Conservation (phyloP, 2,888 invertebrate species). For the Drosophila mimica region DNA sequence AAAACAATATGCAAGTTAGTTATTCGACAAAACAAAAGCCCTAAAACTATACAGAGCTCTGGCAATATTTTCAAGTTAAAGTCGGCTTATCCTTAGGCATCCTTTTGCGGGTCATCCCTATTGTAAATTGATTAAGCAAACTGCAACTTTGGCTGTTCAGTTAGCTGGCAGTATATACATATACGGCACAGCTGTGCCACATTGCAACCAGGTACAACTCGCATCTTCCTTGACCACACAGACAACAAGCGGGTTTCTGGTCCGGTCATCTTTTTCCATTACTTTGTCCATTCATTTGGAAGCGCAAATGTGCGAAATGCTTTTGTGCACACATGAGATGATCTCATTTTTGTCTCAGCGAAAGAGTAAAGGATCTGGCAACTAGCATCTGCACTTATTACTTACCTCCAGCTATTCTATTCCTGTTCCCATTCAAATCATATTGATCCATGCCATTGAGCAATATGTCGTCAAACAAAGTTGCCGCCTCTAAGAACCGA, state of each 20-base stretch:
- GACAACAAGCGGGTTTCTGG: conserved; percentile 17
- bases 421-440: conserved; percentile 45
- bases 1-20: conserved; percentile 70
- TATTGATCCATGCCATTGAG: conserved; percentile 73
- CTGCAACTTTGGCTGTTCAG: conserved; percentile 69
- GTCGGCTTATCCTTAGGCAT: conserved; percentile 69
- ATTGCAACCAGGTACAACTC: conserved; percentile 53
- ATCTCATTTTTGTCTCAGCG: conserved; percentile 72
- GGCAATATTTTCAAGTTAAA: conserved; percentile 80
- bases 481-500: conserved; percentile 68
- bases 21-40: conserved; percentile 53
- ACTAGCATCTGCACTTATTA: conserved; percentile 40
- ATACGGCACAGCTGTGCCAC: conserved; percentile 43
- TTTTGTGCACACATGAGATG: conserved; percentile 73
- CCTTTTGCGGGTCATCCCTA: conserved; percentile 30
- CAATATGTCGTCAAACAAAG: conserved; percentile 76
- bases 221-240: conserved; percentile 60
- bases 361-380: conserved; percentile 56
- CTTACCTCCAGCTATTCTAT: conserved; percentile 4
- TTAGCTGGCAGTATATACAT: conserved; percentile 47
- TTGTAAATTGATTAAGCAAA: conserved; percentile 72
- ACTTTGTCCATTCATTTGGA: conserved; percentile 69
- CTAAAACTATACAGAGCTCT: conserved; percentile 48
- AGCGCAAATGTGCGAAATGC: conserved; percentile 76
- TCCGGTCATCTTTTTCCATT: conserved; percentile 2